A percentile compares a stretch with the other conserved stretches of the same genome.
These are phyloP conservation scores for Apus apus DNA, from an alignment of 2,113 vertebrate species.

Conservation along the genomic window DNA sequence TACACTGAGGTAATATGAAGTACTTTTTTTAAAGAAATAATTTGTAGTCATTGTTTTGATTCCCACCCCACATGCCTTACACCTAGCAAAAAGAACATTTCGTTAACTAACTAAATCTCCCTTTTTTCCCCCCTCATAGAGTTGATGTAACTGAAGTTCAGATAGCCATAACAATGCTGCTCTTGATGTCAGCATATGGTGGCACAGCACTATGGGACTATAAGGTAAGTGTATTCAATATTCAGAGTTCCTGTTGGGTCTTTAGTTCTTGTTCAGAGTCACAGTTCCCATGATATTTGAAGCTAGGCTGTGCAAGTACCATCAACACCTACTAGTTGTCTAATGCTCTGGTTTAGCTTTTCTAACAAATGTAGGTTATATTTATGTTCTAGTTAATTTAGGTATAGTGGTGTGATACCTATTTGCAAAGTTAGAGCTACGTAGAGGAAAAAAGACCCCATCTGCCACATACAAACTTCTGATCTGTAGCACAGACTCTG, in stretches of 20 bases:
- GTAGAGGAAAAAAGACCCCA: constrained; percentile 42
- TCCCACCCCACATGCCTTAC: fast-evolving
- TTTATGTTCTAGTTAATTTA: neutral
- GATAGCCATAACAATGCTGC: constrained; percentile 85
- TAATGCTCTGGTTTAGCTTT: neutral
- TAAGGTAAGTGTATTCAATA: constrained; percentile 73
- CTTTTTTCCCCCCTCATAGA: constrained; percentile 63
- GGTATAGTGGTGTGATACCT: neutral
- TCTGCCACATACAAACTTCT: neutral
- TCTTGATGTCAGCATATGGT: constrained; percentile 86
- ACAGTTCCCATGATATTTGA: neutral
- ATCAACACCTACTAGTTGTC: neutral
- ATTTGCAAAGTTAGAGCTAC: neutral
- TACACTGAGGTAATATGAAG: neutral
- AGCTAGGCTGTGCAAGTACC: neutral
- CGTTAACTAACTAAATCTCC: neutral
- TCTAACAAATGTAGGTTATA: neutral
- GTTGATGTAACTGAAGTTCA: constrained; percentile 98
- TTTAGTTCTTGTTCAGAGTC: neutral
- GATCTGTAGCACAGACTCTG: neutral
- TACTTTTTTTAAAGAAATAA: neutral
- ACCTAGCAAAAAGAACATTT: neutral
- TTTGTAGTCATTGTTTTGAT: neutral
- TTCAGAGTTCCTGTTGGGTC: neutral
- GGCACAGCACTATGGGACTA: constrained; percentile 89